Conservation (phyloP, 2,113 vertebrate genomes). For the Neotoma lepida region DNA sequence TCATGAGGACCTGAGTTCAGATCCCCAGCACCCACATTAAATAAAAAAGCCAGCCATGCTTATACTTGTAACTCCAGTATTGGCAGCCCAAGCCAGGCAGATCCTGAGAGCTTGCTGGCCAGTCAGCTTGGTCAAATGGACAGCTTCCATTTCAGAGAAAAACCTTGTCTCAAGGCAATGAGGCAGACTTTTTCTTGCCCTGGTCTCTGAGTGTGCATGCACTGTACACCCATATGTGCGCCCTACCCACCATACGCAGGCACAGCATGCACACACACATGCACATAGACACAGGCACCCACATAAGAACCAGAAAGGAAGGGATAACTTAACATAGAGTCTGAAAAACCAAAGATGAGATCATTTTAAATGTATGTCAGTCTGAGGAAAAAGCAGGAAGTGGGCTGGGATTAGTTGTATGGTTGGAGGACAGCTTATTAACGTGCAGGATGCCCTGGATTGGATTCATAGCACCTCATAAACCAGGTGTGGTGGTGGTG, state of each 20-base stretch:
- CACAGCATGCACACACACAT: background rate
- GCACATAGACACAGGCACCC: background rate
- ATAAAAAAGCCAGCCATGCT: background rate
- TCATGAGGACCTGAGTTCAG: background rate
- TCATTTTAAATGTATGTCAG: background rate
- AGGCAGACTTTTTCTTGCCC: background rate
- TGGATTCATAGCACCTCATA: background rate
- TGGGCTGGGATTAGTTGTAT: background rate
- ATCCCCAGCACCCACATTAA: background rate
- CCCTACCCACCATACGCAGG: background rate
- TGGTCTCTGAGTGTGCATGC: background rate
- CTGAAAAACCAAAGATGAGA: background rate
- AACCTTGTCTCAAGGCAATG: background rate
- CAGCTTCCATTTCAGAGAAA: background rate
- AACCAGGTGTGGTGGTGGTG: background rate
- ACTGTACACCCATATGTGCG: background rate
- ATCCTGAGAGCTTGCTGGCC: background rate
- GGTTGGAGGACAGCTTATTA: background rate
- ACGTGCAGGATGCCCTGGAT: background rate
- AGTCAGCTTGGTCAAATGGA: background rate
- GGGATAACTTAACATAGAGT: no score
- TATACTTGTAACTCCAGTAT: background rate
- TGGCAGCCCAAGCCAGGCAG: background rate
- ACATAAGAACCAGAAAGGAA: background rate
- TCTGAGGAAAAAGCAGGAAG: rapidly evolving